phyloP scores from a whole-genome alignment of 2,888 invertebrate genomes.

The Drosophila subsilvestris region DNA sequence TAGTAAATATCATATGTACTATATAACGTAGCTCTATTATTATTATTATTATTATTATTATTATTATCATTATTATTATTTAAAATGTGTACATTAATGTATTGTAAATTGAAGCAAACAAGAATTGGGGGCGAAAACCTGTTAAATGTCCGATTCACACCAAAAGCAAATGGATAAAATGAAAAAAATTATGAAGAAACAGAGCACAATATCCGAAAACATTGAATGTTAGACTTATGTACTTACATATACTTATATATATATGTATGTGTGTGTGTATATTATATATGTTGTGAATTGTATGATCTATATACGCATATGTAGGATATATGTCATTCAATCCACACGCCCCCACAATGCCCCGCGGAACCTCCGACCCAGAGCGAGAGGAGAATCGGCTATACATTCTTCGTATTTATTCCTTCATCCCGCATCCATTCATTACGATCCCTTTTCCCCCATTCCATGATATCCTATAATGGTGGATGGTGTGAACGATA shows the following conservation, averaged over 20 bases:
- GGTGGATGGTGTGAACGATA: constrained; percentile 15
- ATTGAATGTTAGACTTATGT: constrained; percentile 40
- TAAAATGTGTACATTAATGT: constrained; percentile 71
- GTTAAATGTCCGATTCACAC: constrained; percentile 68
- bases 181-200: constrained; percentile 28
- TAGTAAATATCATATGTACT: constrained; percentile 51
- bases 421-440: constrained; percentile 1
- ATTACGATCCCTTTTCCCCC: background rate
- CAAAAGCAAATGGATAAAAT: constrained; percentile 51
- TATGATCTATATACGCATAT: constrained; percentile 10
- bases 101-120: constrained; percentile 57
- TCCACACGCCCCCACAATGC: background rate
- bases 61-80: constrained; percentile 47
- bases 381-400: background rate
- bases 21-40: constrained; percentile 53
- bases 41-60: constrained; percentile 58
- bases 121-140: constrained; percentile 24
- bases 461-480: background rate
- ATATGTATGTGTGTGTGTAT: background rate
- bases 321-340: constrained; percentile 11
- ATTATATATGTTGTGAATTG: background rate
- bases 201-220: constrained; percentile 20
- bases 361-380: background rate
- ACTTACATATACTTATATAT: constrained; percentile 30
- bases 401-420: constrained; percentile 1